Evolutionary conservation across 2,797 vertebrate species (phyloP), one percentile per base, ranked within the genome.

Genomic region (Coranthus polyacanthus): DNA sequence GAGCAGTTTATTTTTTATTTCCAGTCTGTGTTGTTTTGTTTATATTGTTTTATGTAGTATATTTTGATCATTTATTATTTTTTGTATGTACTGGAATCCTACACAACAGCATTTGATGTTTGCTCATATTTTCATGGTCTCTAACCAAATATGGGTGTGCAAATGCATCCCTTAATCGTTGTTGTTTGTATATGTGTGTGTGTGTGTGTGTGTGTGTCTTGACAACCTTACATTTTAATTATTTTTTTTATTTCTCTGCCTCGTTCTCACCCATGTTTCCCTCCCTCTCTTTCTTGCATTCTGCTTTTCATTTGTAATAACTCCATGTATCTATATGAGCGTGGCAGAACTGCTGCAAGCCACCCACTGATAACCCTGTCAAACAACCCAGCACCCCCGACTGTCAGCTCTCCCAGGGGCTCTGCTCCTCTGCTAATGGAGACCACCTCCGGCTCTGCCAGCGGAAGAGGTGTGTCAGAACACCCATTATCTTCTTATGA

Each of bases 331-430:
- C 78, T 82, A 43, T 70, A 58, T 64, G 72, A 73, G 52, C n/a
- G 32, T 44, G 75, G 49, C 53, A 73, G 71, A 83, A 76, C 47
- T 22, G 57, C 81, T 82, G 70, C 75, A 70, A 65, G 72, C 78
- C 51, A 16, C 55, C 63, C 75, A 71, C 85, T 75, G 89, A 92
- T 92, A 91, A 89, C 88, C 85, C 77, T 84, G 88, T 88, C 88
- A 88, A 76, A 75, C 81, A 72, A 70, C 42, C 56, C 45, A 38
- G 54, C 54, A 55, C 24, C 77, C 59, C 68, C 24, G n/a, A 41
- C 75, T 68, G 72, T 74, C 75, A 79, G 75, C 61, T 76, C 57
- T 79, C 74, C 72, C 77, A 38, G 67, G 79, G 76, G 65, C 51
- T 68, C 44, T 69, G 79, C 75, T 81, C 63, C 49, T 44, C 62